phyloP scores from a whole-genome alignment of 2,113 vertebrate species.

The Otus sunia region DNA sequence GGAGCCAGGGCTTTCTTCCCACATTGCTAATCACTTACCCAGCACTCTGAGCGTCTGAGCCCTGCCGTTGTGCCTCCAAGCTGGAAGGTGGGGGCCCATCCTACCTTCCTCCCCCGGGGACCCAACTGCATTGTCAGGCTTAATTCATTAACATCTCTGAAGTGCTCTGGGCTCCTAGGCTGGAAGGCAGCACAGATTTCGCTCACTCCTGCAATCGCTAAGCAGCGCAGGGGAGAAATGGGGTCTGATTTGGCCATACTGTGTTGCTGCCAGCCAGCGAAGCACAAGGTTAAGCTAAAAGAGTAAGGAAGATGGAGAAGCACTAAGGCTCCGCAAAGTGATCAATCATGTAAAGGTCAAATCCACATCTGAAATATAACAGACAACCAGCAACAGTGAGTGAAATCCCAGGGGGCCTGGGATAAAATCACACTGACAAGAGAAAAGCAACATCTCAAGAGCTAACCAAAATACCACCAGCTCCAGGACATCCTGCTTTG shows the following conservation, averaged over 20 bases:
- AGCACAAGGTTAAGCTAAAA: background rate
- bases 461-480: background rate
- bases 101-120: conserved; percentile 35
- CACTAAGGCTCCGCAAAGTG: background rate
- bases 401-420: background rate
- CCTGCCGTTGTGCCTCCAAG: conserved; percentile 7
- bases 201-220: background rate
- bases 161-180: background rate
- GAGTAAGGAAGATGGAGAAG: background rate
- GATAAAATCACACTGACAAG: background rate
- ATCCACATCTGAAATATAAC: background rate
- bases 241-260: background rate
- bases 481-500: background rate
- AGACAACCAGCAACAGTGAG: background rate
- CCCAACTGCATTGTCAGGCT: conserved; percentile 23
- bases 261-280: background rate
- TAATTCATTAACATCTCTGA: conserved; percentile 50
- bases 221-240: background rate
- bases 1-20: conserved; percentile 31
- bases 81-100: conserved; percentile 36
- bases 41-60: conserved; percentile 27
- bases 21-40: conserved; percentile 43
- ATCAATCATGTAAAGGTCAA: background rate
- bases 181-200: background rate
- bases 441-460: background rate